These are phyloP conservation scores for Hypselothyrea guttata DNA, from an alignment of 2,888 invertebrate genomes.

Conservation along the genomic window DNA sequence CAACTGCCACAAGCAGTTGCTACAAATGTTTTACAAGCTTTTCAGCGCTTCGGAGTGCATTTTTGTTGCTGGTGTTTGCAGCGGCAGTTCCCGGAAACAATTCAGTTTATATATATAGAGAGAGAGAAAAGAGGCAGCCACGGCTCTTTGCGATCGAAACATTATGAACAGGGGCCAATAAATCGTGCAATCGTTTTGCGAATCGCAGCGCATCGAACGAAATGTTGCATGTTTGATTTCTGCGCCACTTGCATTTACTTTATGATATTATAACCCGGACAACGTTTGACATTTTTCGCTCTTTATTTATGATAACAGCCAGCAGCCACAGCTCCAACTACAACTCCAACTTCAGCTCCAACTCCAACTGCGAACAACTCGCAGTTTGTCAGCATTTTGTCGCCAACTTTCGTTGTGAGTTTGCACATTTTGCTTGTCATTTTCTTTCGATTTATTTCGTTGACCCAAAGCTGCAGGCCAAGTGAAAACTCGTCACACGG, in stretches of 20 bases:
- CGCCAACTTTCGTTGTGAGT: slow-evolving; percentile 45
- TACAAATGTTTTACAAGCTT: slow-evolving; percentile 76
- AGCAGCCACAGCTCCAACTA: slow-evolving; percentile 32
- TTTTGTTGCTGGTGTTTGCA: slow-evolving; percentile 53
- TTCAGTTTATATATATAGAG: slow-evolving; percentile 56
- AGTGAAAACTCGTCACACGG: slow-evolving; percentile 36
- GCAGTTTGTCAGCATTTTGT: slow-evolving; percentile 74
- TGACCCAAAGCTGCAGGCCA: slow-evolving; percentile 65
- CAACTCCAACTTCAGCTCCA: slow-evolving; percentile 11
- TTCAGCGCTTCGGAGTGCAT: slow-evolving; percentile 62
- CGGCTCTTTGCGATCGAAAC: too few species aligned
- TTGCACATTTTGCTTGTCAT: slow-evolving; percentile 16
- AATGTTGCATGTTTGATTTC: slow-evolving; percentile 68
- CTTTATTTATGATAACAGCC: slow-evolving; percentile 72
- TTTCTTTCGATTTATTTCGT: slow-evolving; percentile 2
- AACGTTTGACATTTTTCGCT: slow-evolving; percentile 66
- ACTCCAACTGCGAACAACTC: slow-evolving; percentile 6
- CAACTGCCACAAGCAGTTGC: slow-evolving; percentile 61
- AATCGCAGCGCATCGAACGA: slow-evolving; percentile 57
- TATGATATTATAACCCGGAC: slow-evolving; percentile 69
- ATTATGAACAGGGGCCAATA: slow-evolving; percentile 71
- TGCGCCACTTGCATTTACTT: slow-evolving; percentile 77
- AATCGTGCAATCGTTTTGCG: slow-evolving; percentile 67
- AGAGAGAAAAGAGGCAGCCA: slow-evolving; percentile 30
- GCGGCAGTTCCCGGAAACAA: slow-evolving; percentile 76